Evolutionary conservation across 2,888 invertebrate genomes (phyloP), one percentile per base, ranked within the genome.

Genomic region (Sabatieria punctata): DNA sequence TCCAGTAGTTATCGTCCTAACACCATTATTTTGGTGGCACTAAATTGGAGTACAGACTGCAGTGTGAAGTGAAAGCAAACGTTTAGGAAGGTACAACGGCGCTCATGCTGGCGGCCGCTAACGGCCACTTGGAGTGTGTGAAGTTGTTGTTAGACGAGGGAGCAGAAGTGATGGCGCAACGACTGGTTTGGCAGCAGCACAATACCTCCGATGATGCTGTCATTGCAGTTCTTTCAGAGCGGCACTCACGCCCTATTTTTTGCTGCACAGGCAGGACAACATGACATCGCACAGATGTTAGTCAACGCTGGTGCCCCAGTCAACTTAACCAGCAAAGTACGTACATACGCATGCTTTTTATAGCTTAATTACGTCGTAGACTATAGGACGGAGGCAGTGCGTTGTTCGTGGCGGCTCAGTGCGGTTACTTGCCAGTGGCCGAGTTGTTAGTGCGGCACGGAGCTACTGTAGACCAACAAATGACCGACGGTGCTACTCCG

Each of bases 331-430:
- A 68, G 68, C 53, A 65, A 63, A 58, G 70, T 70, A 56, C 61
- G 61, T 45, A 4, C 23, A 19, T 42, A 4, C 27, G 22, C 47
- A 43, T 52, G 42, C 45, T 54, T 11, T 30, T n/a, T n/a, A n/a
- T n/a, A n/a, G n/a, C n/a, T n/a, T n/a, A n/a, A n/a, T n/a, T n/a
- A n/a, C n/a, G n/a, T n/a, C n/a, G n/a, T n/a, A n/a, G n/a, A n/a
- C n/a, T n/a, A n/a, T n/a, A 88, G 88, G 89, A 91, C 68, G 80
- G 80, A 47, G 86, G 88, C 6, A 85, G 82, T 0, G 83, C 88
- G 0, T 74, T 89, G 50, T 88, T 89, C 71, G 85, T 89, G 52
- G 83, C 89, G 2, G 78, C 86, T 2, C 89, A 91, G 72, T 86
- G 88, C 71, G 91, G 89, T 0, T 86, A 89, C 71, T 75, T 78